These are phyloP conservation scores for Agriopis leucophaearia DNA, from an alignment of 2,888 invertebrate genomes.

Conservation along the genomic window DNA sequence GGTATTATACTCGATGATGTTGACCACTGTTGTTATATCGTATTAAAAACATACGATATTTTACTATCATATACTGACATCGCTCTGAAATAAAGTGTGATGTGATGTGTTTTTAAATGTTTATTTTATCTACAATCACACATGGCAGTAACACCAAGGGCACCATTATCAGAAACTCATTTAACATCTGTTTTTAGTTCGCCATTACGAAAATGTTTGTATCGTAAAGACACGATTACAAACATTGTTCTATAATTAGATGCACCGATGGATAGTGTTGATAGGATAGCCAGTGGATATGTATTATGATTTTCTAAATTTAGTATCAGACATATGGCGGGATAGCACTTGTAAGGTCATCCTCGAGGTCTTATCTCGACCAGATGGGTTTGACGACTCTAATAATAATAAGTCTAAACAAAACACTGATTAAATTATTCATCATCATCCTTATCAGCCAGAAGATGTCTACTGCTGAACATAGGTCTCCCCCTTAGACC, in stretches of 20 bases:
- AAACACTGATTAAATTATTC: too few relatives aligned
- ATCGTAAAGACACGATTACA: conserved; percentile 53
- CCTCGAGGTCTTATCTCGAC: conserved; percentile 47
- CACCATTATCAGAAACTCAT: conserved; percentile 12
- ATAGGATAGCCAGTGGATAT: conserved; percentile 51
- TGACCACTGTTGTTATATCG: too few relatives aligned
- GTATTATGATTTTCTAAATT: conserved; percentile 54
- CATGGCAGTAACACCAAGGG: conserved; percentile 13
- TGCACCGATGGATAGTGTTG: conserved; percentile 38
- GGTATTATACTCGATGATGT: too few relatives aligned
- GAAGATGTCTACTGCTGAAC: too few relatives aligned
- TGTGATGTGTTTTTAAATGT: neutral
- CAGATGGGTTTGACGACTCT: conserved; percentile 40
- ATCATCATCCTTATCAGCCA: too few relatives aligned
- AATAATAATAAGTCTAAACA: neutral
- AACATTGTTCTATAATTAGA: conserved; percentile 59
- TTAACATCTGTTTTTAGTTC: conserved; percentile 18
- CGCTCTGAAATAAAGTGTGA: neutral
- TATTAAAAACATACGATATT: neutral
- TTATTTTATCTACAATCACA: conserved; percentile 10
- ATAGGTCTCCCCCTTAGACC: too few relatives aligned
- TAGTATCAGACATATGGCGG: conserved; percentile 54
- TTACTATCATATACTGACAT: neutral
- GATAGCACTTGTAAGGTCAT: conserved; percentile 49
- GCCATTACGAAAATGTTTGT: conserved; percentile 46